These are phyloP conservation scores for Cheilosia soror DNA, from an alignment of 2,888 invertebrate genomes.

Conservation along the genomic window DNA sequence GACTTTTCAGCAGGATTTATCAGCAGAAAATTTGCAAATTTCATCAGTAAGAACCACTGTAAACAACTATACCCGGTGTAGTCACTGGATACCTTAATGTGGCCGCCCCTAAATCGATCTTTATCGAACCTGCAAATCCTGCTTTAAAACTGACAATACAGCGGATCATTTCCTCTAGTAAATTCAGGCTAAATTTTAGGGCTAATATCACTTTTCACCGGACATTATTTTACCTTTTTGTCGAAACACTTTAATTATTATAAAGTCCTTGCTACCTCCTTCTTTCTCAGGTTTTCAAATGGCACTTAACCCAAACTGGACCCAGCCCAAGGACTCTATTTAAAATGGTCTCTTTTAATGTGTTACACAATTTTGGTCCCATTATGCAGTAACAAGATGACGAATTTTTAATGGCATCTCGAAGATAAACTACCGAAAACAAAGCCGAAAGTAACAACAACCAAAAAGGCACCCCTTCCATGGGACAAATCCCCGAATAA, in stretches of 20 bases:
- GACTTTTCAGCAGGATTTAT: too few species aligned
- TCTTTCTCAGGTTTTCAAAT: neutral
- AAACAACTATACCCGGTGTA: too few species aligned
- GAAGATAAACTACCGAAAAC: slow-evolving; percentile 61
- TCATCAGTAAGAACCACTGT: too few species aligned
- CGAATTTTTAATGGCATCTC: slow-evolving; percentile 36
- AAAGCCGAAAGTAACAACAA: slow-evolving; percentile 13
- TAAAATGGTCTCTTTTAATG: neutral
- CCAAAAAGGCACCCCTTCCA: slow-evolving; percentile 6
- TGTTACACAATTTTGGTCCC: slow-evolving; percentile 24
- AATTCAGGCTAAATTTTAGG: too few species aligned
- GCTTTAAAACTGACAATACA: too few species aligned
- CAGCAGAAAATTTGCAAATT: too few species aligned
- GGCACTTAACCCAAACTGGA: slow-evolving; percentile 12
- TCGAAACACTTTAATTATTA: neutral
- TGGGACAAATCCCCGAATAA: slow-evolving; percentile 36
- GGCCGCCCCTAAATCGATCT: too few species aligned
- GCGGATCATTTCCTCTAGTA: too few species aligned
- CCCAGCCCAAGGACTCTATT: neutral
- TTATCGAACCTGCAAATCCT: too few species aligned
- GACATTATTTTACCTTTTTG: too few species aligned
- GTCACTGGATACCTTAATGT: too few species aligned
- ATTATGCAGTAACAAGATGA: slow-evolving; percentile 48
- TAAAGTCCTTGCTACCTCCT: neutral
- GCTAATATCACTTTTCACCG: too few species aligned